Base-by-base conservation (phyloP, 2,888 invertebrate genomes). In the Tetragonisca angustula region DNA sequence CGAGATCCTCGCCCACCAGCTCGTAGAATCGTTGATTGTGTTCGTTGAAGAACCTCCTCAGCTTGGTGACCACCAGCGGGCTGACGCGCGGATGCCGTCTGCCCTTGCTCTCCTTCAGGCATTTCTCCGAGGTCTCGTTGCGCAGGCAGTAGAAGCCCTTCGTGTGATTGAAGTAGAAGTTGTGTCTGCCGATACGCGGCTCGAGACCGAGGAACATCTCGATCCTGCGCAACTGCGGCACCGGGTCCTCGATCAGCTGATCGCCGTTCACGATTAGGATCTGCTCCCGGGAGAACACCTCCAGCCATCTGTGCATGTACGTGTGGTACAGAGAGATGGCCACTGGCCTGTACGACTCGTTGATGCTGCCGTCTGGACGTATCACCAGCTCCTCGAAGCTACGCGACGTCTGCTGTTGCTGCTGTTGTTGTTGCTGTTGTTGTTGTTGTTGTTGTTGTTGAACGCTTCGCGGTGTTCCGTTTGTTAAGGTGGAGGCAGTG, bases 111-210 rank as follows among this genome's bases (percentile, higher is more conserved):
- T 97, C 96, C 94, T 97, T 94, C 95, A 99, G 95, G 96, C 99
- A 97, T 95, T 98, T 96, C 96, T 98, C 96, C 90, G 97, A 96
- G 88, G 97, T 97, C 94, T 98, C 97, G 95, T 98, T 97, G 92
- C 98, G 95, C 92, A 98, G 95, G 94, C 99, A 99, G 95, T 98
- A 99, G 95, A 99, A 98, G 83, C 99, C 98, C 95, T 99, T 98
- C 24, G 98, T 98, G 95, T 97, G 97, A 95, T 99, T 99, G 95
- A 98, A 99, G 95, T 99, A 98, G 95, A 99, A 98, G 95, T 98
- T 98, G 94, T 97, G 97, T 91, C 97, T 96, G 76, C 97, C 97
- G 88, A 98, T 97, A 72, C 96, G 95, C 86, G 96, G 95, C 80
- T 96, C 95, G 85, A 98, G 95, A 86, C 97, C 97, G 62, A 99